phyloP scores from a whole-genome alignment of 2,113 vertebrate species.

The Upupa epops region DNA sequence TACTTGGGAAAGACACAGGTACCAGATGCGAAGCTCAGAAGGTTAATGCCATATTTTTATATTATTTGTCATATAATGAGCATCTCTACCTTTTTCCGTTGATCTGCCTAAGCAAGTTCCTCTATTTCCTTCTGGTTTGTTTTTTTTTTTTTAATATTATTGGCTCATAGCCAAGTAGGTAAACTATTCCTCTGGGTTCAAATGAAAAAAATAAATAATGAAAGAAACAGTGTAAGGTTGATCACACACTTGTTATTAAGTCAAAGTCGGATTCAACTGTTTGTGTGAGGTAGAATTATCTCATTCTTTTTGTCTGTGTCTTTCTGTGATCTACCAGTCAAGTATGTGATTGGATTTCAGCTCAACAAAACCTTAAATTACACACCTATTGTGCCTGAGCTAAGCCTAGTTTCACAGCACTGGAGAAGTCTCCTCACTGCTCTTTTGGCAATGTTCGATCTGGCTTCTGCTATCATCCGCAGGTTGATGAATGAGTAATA shows the following conservation, averaged over 20 bases:
- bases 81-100: background rate
- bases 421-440: constrained; percentile 82
- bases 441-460: constrained; percentile 83
- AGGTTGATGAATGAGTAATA: constrained; percentile 91
- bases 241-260: constrained; percentile 77
- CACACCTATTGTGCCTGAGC: constrained; percentile 94
- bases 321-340: constrained; percentile 97
- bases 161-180: constrained; percentile 16
- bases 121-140: background rate
- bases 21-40: background rate
- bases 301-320: constrained; percentile 85
- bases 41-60: background rate
- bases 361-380: constrained; percentile 99
- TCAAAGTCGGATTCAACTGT: constrained; percentile 76
- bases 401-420: constrained; percentile 90
- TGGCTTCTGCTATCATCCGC: constrained; percentile 80
- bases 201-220: constrained; percentile 18
- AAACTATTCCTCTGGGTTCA: constrained; percentile 18
- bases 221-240: constrained; percentile 70
- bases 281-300: constrained; percentile 89
- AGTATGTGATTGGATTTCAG: constrained; percentile 99
- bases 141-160: background rate
- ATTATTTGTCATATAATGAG: background rate
- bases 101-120: background rate
- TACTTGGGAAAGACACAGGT: background rate